These are phyloP conservation scores for Porites rus DNA, from an alignment of 92 coral and sea anemone genomes.

Conservation along the genomic window DNA sequence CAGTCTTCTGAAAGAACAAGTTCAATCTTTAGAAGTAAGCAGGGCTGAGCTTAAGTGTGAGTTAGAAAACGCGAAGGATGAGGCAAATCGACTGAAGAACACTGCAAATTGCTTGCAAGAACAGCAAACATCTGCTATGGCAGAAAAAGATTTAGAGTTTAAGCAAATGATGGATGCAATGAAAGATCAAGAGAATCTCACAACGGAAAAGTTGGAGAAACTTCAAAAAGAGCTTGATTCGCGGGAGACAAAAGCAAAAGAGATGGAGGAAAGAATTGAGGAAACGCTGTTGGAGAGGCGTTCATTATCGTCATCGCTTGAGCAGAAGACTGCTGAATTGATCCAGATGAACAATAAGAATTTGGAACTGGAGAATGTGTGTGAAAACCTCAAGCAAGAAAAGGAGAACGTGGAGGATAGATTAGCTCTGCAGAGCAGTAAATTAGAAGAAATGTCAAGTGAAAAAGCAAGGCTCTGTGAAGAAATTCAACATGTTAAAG, in stretches of 20 bases:
- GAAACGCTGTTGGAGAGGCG: constrained; percentile 42
- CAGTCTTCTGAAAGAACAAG: constrained; percentile 32
- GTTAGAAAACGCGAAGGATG: constrained; percentile 48
- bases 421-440: constrained; percentile 9
- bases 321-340: constrained; percentile 34
- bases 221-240: constrained; percentile 46
- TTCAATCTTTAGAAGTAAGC: constrained; percentile 30
- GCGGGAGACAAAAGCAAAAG: constrained; percentile 30
- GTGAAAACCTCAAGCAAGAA: constrained; percentile 19
- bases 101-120: constrained; percentile 9
- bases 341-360: constrained; percentile 39
- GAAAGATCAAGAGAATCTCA: constrained; percentile 14
- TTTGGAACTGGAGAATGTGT: constrained; percentile 47
- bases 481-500: neutral
- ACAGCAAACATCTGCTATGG: constrained; percentile 24
- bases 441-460: constrained; percentile 16
- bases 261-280: constrained; percentile 33
- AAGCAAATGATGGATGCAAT: neutral
- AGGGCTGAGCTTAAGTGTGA: constrained; percentile 55
- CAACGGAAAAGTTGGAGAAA: constrained; percentile 13
- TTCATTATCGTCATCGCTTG: constrained; percentile 29
- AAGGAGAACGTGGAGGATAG: constrained; percentile 1
- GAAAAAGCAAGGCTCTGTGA: constrained; percentile 39
- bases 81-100: constrained; percentile 23
- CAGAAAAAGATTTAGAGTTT: constrained; percentile 30